A percentile compares a stretch with the other conserved stretches of the same genome.
Evolutionary conservation across 2,888 invertebrate species (phyloP).

Genomic region (Agonum fuliginosum): DNA sequence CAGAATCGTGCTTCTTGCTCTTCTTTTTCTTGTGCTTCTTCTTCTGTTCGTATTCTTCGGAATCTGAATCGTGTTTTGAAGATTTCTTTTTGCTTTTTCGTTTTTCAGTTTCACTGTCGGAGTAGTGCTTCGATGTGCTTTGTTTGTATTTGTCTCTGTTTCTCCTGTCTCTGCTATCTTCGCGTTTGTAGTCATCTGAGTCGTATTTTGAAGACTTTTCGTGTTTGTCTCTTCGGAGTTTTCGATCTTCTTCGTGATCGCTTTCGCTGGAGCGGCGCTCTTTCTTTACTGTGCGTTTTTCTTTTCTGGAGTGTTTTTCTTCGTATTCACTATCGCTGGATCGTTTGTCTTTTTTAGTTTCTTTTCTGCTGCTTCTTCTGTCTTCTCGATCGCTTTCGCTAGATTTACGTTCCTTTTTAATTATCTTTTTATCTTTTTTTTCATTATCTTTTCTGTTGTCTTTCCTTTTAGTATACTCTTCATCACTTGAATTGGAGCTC

Average conservation of each 20-base stretch:
- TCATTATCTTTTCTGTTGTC: not conserved
- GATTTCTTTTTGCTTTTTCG: slow-evolving; percentile 23
- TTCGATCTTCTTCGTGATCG: not conserved
- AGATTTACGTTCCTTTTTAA: slow-evolving; percentile 14
- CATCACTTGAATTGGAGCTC: not conserved
- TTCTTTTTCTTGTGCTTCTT: slow-evolving; percentile 43
- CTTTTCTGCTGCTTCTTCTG: not conserved
- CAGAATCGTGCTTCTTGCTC: slow-evolving; percentile 29
- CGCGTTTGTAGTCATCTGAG: slow-evolving; percentile 1
- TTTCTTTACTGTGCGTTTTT: slow-evolving; percentile 29
- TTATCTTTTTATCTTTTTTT: slow-evolving; percentile 5
- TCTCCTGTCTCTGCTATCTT: slow-evolving; percentile 25
- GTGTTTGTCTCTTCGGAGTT: not conserved
- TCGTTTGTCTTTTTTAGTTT: slow-evolving; percentile 15
- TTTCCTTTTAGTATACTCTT: not conserved
- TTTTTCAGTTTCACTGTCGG: slow-evolving; percentile 13
- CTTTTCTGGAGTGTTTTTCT: slow-evolving; percentile 2
- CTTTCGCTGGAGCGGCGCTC: not conserved
- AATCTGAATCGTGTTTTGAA: slow-evolving; percentile 30
- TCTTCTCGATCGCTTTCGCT: not conserved
- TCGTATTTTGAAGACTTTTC: slow-evolving; percentile 17
- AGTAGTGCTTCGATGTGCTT: slow-evolving; percentile 18
- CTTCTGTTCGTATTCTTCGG: slow-evolving; percentile 6
- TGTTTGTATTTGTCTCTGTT: slow-evolving; percentile 12
- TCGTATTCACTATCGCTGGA: not conserved